Percentiles rank a stretch among this genome's conserved stretches.
Conservation (phyloP, 1,140 invertebrate species). For the Drosophila takahashii region DNA sequence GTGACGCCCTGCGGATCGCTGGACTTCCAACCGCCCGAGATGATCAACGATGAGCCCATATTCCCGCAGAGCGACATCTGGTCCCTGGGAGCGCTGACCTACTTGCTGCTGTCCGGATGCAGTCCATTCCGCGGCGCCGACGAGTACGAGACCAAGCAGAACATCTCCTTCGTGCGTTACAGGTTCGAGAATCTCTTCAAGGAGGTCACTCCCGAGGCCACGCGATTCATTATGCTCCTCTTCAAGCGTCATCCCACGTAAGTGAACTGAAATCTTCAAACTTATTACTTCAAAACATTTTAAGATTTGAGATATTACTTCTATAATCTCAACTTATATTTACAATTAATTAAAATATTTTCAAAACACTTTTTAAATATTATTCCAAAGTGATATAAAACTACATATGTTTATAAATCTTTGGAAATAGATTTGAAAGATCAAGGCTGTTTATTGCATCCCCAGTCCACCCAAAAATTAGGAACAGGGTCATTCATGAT, state of each 20-base stretch:
- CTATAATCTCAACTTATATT: too few relatives aligned
- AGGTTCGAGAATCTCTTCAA: conserved; percentile 97
- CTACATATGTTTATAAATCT: background rate
- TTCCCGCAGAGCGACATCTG: conserved; percentile 97
- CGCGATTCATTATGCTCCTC: conserved; percentile 96
- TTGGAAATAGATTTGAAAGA: background rate
- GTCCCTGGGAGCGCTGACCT: conserved; percentile 96
- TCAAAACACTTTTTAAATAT: too few relatives aligned
- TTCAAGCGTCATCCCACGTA: conserved; percentile 97
- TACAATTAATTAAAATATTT: too few relatives aligned
- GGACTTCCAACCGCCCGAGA: conserved; percentile 93
- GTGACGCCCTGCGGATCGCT: conserved; percentile 87
- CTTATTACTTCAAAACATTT: background rate
- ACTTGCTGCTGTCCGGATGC: conserved; percentile 96
- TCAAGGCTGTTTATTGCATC: background rate
- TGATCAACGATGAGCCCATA: conserved; percentile 93
- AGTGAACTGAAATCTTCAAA: conserved; percentile 64
- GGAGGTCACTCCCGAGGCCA: conserved; percentile 96
- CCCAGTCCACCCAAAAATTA: background rate
- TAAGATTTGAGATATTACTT: too few relatives aligned
- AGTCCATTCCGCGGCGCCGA: conserved; percentile 95
- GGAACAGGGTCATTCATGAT: background rate
- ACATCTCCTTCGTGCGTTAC: conserved; percentile 96
- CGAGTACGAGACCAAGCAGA: conserved; percentile 94
- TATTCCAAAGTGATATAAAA: too few relatives aligned